These are phyloP conservation scores for Cataglyphis hispanica DNA, from an alignment of 1,140 invertebrate species.

Conservation along the genomic window DNA sequence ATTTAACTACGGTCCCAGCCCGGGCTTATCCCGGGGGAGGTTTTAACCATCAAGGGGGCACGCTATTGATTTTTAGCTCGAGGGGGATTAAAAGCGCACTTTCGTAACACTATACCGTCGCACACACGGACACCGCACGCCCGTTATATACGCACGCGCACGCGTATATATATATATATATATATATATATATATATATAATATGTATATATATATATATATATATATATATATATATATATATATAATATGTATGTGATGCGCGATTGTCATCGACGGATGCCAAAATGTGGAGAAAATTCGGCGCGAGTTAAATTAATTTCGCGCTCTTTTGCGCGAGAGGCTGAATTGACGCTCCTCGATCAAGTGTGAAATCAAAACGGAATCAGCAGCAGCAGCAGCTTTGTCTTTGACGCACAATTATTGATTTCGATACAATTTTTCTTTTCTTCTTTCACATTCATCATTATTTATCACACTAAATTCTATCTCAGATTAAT, in stretches of 20 bases:
- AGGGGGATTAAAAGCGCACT: constrained; percentile 85
- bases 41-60: constrained; percentile 83
- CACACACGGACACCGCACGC: constrained; percentile 28
- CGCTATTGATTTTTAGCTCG: constrained; percentile 86
- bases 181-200: not conserved
- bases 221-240: no score
- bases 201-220: not conserved
- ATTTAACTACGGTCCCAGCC: constrained; percentile 86
- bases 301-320: constrained; percentile 52
- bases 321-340: constrained; percentile 24
- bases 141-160: constrained; percentile 33
- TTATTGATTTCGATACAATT: no score
- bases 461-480: not conserved
- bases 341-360: not conserved
- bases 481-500: no score
- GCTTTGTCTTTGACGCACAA: not conserved
- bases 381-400: constrained; percentile 6
- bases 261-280: constrained; percentile 59
- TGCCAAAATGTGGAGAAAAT: constrained; percentile 5
- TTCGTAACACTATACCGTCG: constrained; percentile 75
- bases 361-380: not conserved
- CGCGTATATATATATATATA: not conserved
- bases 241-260: not conserved
- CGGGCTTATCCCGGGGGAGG: constrained; percentile 86
- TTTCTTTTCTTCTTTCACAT: not conserved